These are phyloP conservation scores for Pantherophis vulpinus DNA, from an alignment of 2,797 vertebrate genomes.

Conservation along the genomic window DNA sequence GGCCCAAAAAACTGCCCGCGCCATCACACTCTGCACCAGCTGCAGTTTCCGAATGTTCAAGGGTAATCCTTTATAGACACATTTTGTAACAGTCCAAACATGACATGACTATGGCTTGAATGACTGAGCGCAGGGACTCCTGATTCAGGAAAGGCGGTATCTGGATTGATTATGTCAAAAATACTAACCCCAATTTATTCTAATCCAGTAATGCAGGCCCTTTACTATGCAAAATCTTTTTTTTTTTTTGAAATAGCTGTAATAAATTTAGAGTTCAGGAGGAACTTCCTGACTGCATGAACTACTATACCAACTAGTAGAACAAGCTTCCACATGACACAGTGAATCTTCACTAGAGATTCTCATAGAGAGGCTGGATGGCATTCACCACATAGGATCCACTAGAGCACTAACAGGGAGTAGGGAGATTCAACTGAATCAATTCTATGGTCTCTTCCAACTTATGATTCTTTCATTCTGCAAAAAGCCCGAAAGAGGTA, in stretches of 20 bases:
- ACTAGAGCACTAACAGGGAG: background rate
- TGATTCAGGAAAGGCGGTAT: background rate
- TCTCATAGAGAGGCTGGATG: background rate
- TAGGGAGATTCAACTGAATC: background rate
- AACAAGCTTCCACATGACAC: background rate
- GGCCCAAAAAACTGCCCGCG: background rate
- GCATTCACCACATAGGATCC: background rate
- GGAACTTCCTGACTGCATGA: background rate
- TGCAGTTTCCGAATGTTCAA: background rate
- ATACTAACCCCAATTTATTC: background rate
- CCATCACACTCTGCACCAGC: background rate
- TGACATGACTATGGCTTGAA: background rate
- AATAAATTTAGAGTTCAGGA: background rate
- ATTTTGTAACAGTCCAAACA: background rate
- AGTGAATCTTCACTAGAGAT: background rate
- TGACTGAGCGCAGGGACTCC: background rate
- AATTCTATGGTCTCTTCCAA: background rate
- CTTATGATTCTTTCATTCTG: background rate
- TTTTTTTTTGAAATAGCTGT: background rate
- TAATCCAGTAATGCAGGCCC: background rate
- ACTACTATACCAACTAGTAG: background rate
- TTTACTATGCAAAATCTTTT: background rate
- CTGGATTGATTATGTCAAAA: background rate
- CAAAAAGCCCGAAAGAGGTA: background rate
- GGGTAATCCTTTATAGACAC: background rate